These are phyloP conservation scores for Umimayanthus kanabou DNA, from an alignment of 92 coral and sea anemone genomes.

Conservation along the genomic window DNA sequence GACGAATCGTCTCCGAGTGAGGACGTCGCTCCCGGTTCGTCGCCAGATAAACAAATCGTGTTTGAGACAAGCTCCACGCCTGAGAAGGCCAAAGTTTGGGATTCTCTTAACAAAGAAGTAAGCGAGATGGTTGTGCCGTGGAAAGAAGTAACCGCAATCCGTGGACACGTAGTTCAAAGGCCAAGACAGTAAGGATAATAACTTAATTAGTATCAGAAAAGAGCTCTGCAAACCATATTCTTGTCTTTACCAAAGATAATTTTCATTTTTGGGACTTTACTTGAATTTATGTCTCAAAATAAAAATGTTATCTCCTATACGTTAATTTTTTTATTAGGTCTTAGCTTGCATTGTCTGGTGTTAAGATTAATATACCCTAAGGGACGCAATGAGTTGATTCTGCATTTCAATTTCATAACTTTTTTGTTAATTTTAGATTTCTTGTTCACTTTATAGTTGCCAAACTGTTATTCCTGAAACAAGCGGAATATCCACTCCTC, in stretches of 20 bases:
- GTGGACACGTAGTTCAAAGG: background rate
- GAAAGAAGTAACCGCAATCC: background rate
- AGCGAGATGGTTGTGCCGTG: background rate
- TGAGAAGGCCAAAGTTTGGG: slow-evolving; percentile 35
- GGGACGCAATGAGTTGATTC: too few species aligned
- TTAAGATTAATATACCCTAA: background rate
- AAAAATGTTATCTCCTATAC: background rate
- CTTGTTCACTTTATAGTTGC: background rate
- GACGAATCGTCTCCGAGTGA: background rate
- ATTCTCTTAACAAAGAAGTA: background rate
- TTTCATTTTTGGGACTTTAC: too few species aligned
- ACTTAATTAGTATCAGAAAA: too few species aligned
- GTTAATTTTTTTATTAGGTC: background rate
- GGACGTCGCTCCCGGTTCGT: background rate
- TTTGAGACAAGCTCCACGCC: slow-evolving; percentile 1
- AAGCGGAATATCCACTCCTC: background rate
- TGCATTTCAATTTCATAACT: background rate
- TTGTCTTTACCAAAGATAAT: background rate
- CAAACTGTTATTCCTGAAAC: background rate
- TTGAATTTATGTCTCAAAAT: too few species aligned
- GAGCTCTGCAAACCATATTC: too few species aligned
- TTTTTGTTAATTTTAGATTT: background rate
- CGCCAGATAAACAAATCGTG: background rate
- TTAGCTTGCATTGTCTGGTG: background rate
- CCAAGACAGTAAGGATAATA: background rate